phyloP scores from a whole-genome alignment of 2,113 vertebrate genomes.

The Coreoperca whiteheadi region DNA sequence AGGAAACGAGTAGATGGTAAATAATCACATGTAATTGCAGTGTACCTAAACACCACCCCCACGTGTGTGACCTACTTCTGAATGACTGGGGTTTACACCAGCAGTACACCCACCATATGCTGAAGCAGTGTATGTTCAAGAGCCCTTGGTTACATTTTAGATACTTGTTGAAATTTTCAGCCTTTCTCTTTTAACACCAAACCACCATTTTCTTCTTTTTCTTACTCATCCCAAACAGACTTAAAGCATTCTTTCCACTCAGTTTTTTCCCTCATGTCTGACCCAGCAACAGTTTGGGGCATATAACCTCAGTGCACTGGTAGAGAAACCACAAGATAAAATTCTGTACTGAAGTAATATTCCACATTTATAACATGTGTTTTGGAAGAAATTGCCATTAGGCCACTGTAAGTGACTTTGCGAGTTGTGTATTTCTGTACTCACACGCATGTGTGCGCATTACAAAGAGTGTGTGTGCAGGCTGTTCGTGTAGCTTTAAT shows the following conservation, averaged over 20 bases:
- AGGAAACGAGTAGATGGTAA: conserved; percentile 48
- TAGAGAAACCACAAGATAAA: conserved; percentile 49
- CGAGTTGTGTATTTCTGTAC: neutral
- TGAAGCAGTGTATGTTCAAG: conserved; percentile 34
- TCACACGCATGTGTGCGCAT: neutral
- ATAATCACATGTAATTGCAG: conserved; percentile 67
- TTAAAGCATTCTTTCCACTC: conserved; percentile 67
- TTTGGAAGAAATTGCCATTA: conserved; percentile 46
- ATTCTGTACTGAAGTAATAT: conserved; percentile 42
- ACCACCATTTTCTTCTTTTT: conserved; percentile 14
- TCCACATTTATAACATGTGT: conserved; percentile 44
- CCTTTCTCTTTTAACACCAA: neutral
- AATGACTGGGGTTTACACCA: conserved; percentile 52
- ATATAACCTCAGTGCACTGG: conserved; percentile 47
- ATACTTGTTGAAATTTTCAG: conserved; percentile 8
- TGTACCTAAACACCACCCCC: conserved; percentile 54
- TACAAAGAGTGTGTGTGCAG: neutral
- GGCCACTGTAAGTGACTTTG: neutral
- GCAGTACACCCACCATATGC: conserved; percentile 49
- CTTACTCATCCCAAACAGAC: conserved; percentile 33
- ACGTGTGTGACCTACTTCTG: conserved; percentile 75
- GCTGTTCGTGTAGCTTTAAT: conserved; percentile 35
- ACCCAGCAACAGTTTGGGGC: conserved; percentile 49
- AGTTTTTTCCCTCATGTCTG: conserved; percentile 49
- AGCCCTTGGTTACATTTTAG: conserved; percentile 27